Evolutionary conservation across 1,140 invertebrate genomes (phyloP), one percentile per base, ranked within the genome.

Genomic region (Drosophila eugracilis): DNA sequence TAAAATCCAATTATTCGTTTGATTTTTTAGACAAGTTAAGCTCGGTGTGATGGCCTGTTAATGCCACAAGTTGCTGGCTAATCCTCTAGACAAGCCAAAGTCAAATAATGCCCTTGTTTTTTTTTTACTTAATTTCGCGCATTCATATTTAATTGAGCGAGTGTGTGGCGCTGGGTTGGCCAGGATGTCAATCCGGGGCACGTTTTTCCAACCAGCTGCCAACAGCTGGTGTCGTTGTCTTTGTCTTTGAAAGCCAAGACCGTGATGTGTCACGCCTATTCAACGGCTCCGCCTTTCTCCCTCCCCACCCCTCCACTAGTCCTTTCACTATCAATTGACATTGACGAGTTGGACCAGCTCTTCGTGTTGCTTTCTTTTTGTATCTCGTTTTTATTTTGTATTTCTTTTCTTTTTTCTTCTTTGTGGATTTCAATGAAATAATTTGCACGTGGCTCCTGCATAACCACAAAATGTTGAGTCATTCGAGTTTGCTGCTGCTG

Each of bases 381-480:
- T 47, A 39, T 30, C 22, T 53, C 30, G 15, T 15, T 12, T 26
- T 15, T 42, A 24, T 19, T 41, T 14, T n/a, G n/a, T n/a, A n/a
- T n/a, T n/a, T n/a, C n/a, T n/a, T n/a, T 24, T 6, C 21, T 22
- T 22, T n/a, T 26, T 55, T 44, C 4, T 24, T 9, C 24, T 14
- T 14, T n/a, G 19, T 26, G n/a, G 21, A 36, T 74, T 83, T 39
- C 47, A 49, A 30, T 77, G 65, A 75, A 81, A 67, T 67, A 42
- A 76, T 83, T 86, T 85, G 80, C 78, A 80, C 76, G 72, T 86
- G 67, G 57, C 73, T 59, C 66, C 75, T 86, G 78, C 78, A 86
- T 88, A 88, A 86, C 81, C 83, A 75, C 81, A 85, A 86, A 85
- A 71, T 86, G 81, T 88, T 86, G 81, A 86, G 83, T 86, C 81